Evolutionary conservation across 1,140 invertebrate species (phyloP), one percentile per base, ranked within the genome.

Genomic region (Drosophila mayri): DNA sequence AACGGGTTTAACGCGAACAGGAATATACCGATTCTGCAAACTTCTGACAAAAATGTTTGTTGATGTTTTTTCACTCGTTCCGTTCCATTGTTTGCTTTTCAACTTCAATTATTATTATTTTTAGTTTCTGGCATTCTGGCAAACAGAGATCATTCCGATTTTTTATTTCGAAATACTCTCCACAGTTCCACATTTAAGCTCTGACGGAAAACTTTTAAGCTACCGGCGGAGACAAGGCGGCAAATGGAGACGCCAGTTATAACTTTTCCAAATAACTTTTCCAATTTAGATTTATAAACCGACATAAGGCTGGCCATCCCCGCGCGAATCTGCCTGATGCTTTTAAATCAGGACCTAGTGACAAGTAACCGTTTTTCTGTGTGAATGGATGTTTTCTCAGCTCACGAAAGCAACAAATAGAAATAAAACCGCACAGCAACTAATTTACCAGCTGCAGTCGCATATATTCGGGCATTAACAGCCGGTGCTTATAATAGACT

Each of bases 231-330:
- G 25, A 25, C 25, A 25, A 25, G 25, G 25, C 25, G 25, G 25
- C 2, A 20, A 46, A 57, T 50, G n/a, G 40, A 49, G 10, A 12
- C n/a, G n/a, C 8, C 11, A 20, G 22, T 30, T 25, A 72, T 49
- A 66, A 38, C 37, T 37, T 38, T 38, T 30, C 38, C 22, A 37
- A 52, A 44, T 54, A 82, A 82, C 59, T 82, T 82, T 82, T 82
- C 68, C 63, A 82, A 82, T 82, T 78, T 82, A 74, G 79, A 78
- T 74, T 78, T 67, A 81, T 62, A 82, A 66, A 37, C 52, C 50
- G 47, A 44, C 41, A 59, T 43, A 60, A 73, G 64, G 71, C 44
- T 43, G 46, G 30, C 38, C 43, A 18, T 59, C 61, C 16, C 20
- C 16, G 37, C 35, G 49, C 14, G 40, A 35, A 52, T n/a, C n/a